A percentile compares a stretch with the other conserved stretches of the same genome.
Evolutionary conservation across 2,888 invertebrate species (phyloP).

Genomic region (Anodontia alba): DNA sequence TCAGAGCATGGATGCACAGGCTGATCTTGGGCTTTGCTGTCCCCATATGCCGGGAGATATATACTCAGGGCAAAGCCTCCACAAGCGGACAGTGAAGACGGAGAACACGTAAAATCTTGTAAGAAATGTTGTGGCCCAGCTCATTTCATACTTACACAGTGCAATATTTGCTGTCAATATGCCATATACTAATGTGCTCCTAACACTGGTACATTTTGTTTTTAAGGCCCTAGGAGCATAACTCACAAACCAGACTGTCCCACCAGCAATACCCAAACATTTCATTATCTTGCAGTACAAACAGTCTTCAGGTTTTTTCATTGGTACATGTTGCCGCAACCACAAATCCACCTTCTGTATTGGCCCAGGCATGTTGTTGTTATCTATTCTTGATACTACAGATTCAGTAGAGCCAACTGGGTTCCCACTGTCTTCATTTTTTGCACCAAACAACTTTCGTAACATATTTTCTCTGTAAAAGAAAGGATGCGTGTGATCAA

Average conservation of each 20-base stretch:
- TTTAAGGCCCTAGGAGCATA: not conserved
- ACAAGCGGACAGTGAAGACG: no score
- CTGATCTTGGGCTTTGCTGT: no score
- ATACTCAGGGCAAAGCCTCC: no score
- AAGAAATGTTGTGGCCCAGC: not conserved
- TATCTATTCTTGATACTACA: not conserved
- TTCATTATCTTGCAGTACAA: slow-evolving; percentile 1
- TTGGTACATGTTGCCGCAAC: not conserved
- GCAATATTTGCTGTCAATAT: not conserved
- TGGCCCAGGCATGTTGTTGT: not conserved
- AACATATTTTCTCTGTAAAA: no score
- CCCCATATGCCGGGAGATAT: no score
- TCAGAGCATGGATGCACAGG: no score
- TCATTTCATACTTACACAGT: not conserved
- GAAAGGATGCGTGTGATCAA: no score
- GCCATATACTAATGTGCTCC: not conserved
- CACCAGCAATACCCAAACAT: not conserved
- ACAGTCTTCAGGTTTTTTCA: not conserved
- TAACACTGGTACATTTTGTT: not conserved
- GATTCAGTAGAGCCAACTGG: not conserved
- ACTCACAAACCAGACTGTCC: not conserved
- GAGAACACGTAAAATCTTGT: not conserved
- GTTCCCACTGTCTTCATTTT: not conserved
- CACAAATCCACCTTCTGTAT: not conserved
- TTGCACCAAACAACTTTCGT: not conserved